phyloP scores from a whole-genome alignment of 2,113 vertebrate genomes.

The Pica pica region DNA sequence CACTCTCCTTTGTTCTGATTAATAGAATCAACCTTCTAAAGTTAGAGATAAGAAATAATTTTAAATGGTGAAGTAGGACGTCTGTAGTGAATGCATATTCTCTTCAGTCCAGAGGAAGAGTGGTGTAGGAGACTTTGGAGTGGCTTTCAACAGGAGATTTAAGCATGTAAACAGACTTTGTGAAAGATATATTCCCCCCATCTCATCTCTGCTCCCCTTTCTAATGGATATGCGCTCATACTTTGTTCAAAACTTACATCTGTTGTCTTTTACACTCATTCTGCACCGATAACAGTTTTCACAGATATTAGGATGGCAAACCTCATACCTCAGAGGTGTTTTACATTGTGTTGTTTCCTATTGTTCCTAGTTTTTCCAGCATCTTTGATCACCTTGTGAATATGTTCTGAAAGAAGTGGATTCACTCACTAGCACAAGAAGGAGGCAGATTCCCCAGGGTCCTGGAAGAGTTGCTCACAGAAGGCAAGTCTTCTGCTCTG shows the following conservation, averaged over 20 bases:
- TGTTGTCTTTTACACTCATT: neutral
- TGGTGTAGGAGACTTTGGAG: neutral
- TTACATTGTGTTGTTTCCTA: neutral
- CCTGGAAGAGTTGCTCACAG: neutral
- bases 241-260: neutral
- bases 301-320: neutral
- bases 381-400: accelerated
- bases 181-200: neutral
- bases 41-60: constrained; percentile 9
- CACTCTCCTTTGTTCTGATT: constrained; percentile 1
- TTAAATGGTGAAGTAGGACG: neutral
- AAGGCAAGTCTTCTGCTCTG: neutral
- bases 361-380: neutral
- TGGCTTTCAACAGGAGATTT: neutral
- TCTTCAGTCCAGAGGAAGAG: neutral
- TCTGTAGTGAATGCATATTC: neutral
- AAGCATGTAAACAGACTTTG: neutral
- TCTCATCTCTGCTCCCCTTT: neutral
- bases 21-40: constrained; percentile 24
- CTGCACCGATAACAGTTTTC: neutral
- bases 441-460: neutral
- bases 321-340: neutral
- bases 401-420: neutral
- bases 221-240: neutral
- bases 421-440: neutral